These are phyloP conservation scores for Spinus pinus DNA, from an alignment of 2,797 vertebrate species.

Conservation along the genomic window DNA sequence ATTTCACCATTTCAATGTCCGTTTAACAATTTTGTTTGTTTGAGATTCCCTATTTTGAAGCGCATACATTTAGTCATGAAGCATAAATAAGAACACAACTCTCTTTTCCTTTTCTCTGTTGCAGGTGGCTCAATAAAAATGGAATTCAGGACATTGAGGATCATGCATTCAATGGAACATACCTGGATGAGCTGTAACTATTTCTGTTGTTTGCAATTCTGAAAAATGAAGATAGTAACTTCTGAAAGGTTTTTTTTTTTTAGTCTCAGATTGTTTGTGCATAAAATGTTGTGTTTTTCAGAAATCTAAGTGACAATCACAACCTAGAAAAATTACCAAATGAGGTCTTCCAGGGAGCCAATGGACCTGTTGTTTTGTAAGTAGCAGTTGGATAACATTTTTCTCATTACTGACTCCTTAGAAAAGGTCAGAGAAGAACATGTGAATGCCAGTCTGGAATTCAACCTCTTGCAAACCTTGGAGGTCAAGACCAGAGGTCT, in stretches of 20 bases:
- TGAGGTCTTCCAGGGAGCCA: conserved; percentile 78
- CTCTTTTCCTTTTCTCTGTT: conserved; percentile 31
- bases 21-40: neutral
- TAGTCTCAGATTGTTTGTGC: neutral
- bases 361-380: conserved; percentile 79
- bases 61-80: neutral
- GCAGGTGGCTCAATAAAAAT: conserved; percentile 81
- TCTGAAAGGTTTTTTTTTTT: neutral
- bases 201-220: conserved; percentile 13
- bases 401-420: neutral
- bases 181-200: conserved; percentile 80
- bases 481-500: neutral
- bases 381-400: conserved; percentile 49
- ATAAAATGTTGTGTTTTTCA: conserved; percentile 52
- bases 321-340: conserved; percentile 78
- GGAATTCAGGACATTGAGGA: conserved; percentile 79
- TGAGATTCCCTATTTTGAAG: conserved; percentile 20
- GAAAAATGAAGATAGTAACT: conserved; percentile 14
- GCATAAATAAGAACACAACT: neutral
- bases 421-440: neutral
- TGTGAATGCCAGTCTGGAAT: neutral
- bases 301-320: conserved; percentile 80
- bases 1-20: neutral
- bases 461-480: neutral
- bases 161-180: conserved; percentile 81